These are phyloP conservation scores for Thyatira batis DNA, from an alignment of 2,888 invertebrate genomes.

Conservation along the genomic window DNA sequence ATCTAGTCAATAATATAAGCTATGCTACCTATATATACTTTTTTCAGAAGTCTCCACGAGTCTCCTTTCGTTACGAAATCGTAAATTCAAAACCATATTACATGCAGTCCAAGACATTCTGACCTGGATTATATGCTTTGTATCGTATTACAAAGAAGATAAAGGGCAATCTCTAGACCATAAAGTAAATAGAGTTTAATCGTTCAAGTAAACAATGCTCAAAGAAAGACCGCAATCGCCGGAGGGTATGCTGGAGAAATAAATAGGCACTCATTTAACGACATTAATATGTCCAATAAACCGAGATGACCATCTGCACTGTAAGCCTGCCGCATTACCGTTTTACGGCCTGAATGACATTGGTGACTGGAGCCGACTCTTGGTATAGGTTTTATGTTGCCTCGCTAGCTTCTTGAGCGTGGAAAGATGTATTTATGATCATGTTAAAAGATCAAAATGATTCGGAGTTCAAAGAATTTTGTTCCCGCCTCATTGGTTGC, in stretches of 20 bases:
- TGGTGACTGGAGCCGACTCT: neutral
- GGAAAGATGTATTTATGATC: neutral
- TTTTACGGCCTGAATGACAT: slow-evolving; percentile 32
- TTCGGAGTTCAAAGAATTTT: neutral
- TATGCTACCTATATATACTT: too few relatives aligned
- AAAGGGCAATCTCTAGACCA: neutral
- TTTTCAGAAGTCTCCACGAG: too few relatives aligned
- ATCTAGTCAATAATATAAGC: too few relatives aligned
- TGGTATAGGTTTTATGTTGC: neutral
- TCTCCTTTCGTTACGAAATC: neutral
- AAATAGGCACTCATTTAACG: slow-evolving; percentile 28
- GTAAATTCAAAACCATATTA: neutral
- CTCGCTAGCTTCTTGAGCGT: neutral
- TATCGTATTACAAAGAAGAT: neutral
- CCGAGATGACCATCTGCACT: slow-evolving; percentile 23
- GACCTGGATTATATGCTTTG: neutral
- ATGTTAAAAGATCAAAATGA: neutral
- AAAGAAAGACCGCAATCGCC: neutral
- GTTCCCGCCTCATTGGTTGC: neutral
- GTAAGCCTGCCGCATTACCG: slow-evolving; percentile 21
- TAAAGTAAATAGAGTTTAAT: too few relatives aligned
- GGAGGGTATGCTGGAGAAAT: slow-evolving; percentile 15
- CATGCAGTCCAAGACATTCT: neutral
- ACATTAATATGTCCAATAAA: slow-evolving; percentile 35
- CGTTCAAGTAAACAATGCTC: neutral